Evolutionary conservation across 2,888 invertebrate species (phyloP).

Genomic region (Drosophila conformis): DNA sequence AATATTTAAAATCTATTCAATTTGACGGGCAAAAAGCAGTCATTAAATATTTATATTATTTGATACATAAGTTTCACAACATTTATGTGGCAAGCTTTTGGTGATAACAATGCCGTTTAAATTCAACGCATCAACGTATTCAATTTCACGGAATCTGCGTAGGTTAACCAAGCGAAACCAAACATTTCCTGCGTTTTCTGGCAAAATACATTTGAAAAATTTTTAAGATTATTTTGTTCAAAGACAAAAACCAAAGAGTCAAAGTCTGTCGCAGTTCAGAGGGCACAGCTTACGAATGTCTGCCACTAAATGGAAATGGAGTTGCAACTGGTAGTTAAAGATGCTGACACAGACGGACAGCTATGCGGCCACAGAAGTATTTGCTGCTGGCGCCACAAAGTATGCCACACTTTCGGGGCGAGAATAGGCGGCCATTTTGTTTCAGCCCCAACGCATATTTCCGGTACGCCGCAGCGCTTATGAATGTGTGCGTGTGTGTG

Average conservation of each 20-base stretch:
- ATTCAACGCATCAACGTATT: background rate
- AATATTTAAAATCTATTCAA: background rate
- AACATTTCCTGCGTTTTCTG: constrained; percentile 37
- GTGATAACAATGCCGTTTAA: too few relatives aligned
- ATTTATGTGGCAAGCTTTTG: background rate
- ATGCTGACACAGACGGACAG: constrained; percentile 22
- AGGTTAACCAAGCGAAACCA: constrained; percentile 32
- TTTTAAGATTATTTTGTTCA: constrained; percentile 19
- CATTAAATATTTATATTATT: background rate
- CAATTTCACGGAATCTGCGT: constrained; percentile 16
- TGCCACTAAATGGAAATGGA: constrained; percentile 17
- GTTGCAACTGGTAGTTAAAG: constrained; percentile 13
- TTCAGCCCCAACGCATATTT: constrained; percentile 23
- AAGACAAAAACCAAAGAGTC: constrained; percentile 16
- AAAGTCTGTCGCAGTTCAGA: constrained; percentile 22
- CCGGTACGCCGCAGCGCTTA: background rate
- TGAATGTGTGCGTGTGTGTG: background rate
- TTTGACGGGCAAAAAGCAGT: background rate
- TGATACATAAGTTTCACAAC: background rate
- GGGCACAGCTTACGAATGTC: constrained; percentile 15
- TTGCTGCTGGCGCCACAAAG: constrained; percentile 55
- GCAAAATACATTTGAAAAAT: constrained; percentile 34
- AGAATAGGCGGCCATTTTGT: constrained; percentile 24
- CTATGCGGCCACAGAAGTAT: constrained; percentile 44
- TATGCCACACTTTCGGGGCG: constrained; percentile 47